phyloP scores from a whole-genome alignment of 1,140 invertebrate species.

The Brevipalpus yothersi region DNA sequence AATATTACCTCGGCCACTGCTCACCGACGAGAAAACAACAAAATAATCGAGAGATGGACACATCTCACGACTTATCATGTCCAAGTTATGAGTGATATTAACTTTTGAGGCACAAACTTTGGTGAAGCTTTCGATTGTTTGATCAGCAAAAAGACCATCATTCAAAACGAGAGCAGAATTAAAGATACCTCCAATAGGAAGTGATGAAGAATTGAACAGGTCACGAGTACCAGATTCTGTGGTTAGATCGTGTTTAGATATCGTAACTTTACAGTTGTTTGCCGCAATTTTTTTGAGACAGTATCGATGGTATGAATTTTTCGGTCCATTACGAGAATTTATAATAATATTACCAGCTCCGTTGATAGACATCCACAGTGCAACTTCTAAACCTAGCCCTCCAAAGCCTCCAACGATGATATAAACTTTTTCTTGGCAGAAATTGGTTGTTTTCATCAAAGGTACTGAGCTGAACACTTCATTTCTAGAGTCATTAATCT shows the following conservation, averaged over 20 bases:
- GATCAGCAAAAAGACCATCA: conserved; percentile 26
- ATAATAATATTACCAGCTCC: conserved; percentile 26
- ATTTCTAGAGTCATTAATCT: conserved; percentile 21
- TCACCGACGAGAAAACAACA: conserved; percentile 75
- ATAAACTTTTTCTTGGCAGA: conserved; percentile 20
- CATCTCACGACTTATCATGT: conserved; percentile 30
- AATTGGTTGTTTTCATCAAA: conserved; percentile 20
- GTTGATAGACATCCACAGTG: conserved; percentile 27
- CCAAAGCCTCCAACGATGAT: conserved; percentile 31
- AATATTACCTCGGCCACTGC: neutral
- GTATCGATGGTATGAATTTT: conserved; percentile 25
- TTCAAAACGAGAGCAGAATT: conserved; percentile 39
- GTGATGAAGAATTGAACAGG: neutral
- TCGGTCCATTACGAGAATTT: conserved; percentile 26
- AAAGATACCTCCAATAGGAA: conserved; percentile 68
- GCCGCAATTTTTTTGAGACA: conserved; percentile 23
- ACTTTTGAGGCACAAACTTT: conserved; percentile 32
- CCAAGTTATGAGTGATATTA: conserved; percentile 41
- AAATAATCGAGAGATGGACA: conserved; percentile 55
- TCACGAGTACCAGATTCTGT: neutral
- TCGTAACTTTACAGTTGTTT: neutral
- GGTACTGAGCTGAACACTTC: conserved; percentile 37
- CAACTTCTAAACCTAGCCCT: conserved; percentile 30
- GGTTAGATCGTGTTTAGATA: neutral
- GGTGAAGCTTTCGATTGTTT: conserved; percentile 48